Evolutionary conservation across 2,888 invertebrate species (phyloP).

Genomic region (Rhagonycha lutea): DNA sequence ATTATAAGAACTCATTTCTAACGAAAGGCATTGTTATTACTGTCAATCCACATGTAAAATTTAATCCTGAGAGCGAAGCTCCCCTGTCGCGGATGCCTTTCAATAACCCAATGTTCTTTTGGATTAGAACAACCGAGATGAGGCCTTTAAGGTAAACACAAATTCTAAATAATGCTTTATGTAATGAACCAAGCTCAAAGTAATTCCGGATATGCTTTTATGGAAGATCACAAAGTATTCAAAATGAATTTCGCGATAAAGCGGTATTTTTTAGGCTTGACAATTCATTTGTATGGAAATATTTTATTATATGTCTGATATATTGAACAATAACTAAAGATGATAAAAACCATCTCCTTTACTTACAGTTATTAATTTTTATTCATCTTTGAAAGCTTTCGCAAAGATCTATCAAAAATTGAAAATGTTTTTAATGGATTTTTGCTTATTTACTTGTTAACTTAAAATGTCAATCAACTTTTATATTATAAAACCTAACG

Average conservation of each 20-base stretch:
- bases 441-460: background rate
- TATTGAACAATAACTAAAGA: constrained; percentile 2
- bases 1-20: constrained; percentile 50
- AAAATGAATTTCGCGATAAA: constrained; percentile 32
- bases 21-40: constrained; percentile 55
- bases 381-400: background rate
- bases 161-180: constrained; percentile 50
- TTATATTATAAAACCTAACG: background rate
- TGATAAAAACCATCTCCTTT: constrained; percentile 4
- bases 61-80: constrained; percentile 51
- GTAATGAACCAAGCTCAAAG: constrained; percentile 50
- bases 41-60: constrained; percentile 57
- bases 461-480: constrained; percentile 5
- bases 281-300: constrained; percentile 24
- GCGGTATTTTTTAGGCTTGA: constrained; percentile 17
- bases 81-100: constrained; percentile 46
- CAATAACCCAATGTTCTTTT: constrained; percentile 53
- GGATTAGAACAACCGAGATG: constrained; percentile 52
- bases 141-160: constrained; percentile 51
- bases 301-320: constrained; percentile 13
- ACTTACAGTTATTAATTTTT: constrained; percentile 18
- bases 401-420: background rate
- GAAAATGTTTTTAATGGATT: background rate
- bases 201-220: constrained; percentile 45
- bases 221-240: constrained; percentile 44